Evolutionary conservation across 2,113 vertebrate species (phyloP).

Genomic region (Pluvianellus socialis): DNA sequence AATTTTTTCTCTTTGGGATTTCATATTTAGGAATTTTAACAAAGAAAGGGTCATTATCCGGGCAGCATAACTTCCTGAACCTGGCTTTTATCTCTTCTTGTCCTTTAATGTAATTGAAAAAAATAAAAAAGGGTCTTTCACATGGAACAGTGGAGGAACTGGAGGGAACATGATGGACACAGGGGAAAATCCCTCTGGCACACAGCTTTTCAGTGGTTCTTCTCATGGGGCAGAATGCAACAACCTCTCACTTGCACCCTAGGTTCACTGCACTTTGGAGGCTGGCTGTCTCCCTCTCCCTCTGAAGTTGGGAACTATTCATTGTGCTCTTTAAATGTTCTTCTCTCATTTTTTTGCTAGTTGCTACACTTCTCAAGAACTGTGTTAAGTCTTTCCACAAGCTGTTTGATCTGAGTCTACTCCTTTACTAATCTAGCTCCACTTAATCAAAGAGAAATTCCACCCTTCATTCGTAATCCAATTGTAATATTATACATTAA

Average conservation of each 20-base stretch:
- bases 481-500: background rate
- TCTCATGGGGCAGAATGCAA: background rate
- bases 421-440: background rate
- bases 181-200: background rate
- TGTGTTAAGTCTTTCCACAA: background rate
- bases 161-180: constrained; percentile 4
- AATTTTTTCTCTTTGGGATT: constrained; percentile 52
- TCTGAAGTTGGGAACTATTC: background rate
- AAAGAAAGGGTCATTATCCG: constrained; percentile 57
- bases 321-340: background rate
- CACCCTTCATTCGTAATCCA: background rate
- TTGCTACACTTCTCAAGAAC: background rate
- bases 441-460: constrained; percentile 3
- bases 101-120: constrained; percentile 47
- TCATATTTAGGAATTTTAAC: constrained; percentile 53
- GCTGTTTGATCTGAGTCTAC: background rate
- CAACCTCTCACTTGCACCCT: background rate
- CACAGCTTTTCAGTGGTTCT: background rate
- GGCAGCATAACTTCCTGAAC: constrained; percentile 54
- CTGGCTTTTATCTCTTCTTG: constrained; percentile 61
- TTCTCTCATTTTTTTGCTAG: background rate
- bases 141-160: background rate
- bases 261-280: background rate
- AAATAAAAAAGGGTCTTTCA: background rate
- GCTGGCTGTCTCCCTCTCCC: background rate